Evolutionary conservation across 2,113 vertebrate genomes (phyloP), one percentile per base, ranked within the genome.

Genomic region (Callipepla californica): DNA sequence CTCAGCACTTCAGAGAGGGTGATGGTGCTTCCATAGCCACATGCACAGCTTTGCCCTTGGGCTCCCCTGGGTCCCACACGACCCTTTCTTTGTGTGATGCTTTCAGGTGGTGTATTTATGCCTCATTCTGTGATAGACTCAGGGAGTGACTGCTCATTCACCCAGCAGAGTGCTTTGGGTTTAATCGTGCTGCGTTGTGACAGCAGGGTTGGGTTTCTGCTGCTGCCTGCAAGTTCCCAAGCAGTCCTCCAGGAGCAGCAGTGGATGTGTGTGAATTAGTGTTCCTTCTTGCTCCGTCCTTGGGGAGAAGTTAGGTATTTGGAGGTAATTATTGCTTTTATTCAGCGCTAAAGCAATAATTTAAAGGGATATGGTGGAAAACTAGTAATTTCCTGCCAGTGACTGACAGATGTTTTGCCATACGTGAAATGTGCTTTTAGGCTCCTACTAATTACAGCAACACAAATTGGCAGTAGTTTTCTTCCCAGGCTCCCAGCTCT

Each of bases 321-420:
- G 89, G 89, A 94, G 90, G 85, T 93, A 97, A 96, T 95, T 90
- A 90, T 8, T 95, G 95, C 94, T 95, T 96, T 93, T 85, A 58
- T 84, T 87, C 55, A 0, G 11, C 0, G 19, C 80, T 81, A 72
- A 91, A 84, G 94, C 93, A 75, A 21, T 94, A 90, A 96, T 96
- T 96, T 92, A 47, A 48, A 90, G 87, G 90, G 92, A 48, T 86
- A 19, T 1, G 1, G 79, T 94, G n/a, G 87, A 95, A 96, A 96
- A 62, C 88, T 32, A 4, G 96, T 94, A 95, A 96, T 97, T 97
- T 97, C 95, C 96, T 95, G 91, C 61, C 85, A 61, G 50, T 88
- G 95, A 97, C 80, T 95, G 96, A 84, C 95, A 96, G 94, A 94
- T 94, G 93, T 96, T 94, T 95, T 95, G 90, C 94, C 87, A 59